A percentile compares a stretch with the other conserved stretches of the same genome.
These are phyloP conservation scores for Chaetodon trifascialis DNA, from an alignment of 2,113 vertebrate species.

Conservation along the genomic window DNA sequence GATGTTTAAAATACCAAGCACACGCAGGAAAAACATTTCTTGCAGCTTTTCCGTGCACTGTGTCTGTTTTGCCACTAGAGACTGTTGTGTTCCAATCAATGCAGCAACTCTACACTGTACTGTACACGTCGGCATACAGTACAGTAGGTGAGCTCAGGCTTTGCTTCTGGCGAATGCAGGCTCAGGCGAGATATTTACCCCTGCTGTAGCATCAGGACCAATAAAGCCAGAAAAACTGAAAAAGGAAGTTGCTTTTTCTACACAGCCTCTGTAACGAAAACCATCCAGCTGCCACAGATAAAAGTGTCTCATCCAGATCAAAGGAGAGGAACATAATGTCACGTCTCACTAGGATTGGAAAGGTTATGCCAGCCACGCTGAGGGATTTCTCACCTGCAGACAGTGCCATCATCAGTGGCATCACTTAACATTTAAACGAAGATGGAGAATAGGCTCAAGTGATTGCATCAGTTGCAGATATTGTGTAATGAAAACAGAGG, in stretches of 20 bases:
- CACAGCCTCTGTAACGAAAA: conserved; percentile 15
- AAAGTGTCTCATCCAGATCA: background rate
- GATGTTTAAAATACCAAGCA: conserved; percentile 25
- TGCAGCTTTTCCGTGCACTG: conserved; percentile 46
- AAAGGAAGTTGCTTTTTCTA: background rate
- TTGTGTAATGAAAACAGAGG: conserved; percentile 7
- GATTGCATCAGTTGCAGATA: conserved; percentile 1
- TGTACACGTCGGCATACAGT: background rate
- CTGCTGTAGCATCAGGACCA: background rate
- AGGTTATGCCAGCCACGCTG: conserved; percentile 24
- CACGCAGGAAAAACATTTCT: conserved; percentile 9
- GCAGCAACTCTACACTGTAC: background rate
- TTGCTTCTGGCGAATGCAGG: background rate
- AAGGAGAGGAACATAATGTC: conserved; percentile 45
- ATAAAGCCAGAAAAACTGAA: background rate
- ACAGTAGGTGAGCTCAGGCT: background rate
- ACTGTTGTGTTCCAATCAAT: conserved; percentile 69
- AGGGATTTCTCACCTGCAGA: conserved; percentile 34
- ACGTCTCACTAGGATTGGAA: conserved; percentile 41
- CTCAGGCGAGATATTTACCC: background rate
- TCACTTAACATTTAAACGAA: conserved; percentile 45
- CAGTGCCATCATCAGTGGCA: background rate
- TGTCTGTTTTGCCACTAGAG: conserved; percentile 72
- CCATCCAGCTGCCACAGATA: conserved; percentile 14
- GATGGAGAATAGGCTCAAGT: conserved; percentile 25